phyloP scores from a whole-genome alignment of 2,113 vertebrate genomes.

The Tursiops truncatus region DNA sequence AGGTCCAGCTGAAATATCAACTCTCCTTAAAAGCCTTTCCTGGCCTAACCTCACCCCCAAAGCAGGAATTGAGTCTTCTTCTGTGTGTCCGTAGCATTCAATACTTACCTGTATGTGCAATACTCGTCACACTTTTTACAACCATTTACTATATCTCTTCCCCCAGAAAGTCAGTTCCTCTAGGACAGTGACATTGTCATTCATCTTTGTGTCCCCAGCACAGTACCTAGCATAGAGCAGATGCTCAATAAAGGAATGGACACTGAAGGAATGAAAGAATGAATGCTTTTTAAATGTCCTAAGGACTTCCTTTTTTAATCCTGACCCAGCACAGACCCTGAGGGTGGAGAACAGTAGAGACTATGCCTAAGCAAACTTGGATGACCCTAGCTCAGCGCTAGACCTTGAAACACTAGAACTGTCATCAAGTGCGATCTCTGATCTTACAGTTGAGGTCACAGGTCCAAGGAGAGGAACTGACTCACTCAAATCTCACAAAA shows the following conservation, averaged over 20 bases:
- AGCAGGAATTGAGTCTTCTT: background rate
- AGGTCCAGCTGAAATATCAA: background rate
- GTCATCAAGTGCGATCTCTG: background rate
- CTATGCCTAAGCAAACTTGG: background rate
- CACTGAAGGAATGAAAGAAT: background rate
- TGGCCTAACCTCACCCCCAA: background rate
- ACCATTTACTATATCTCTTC: too few species aligned
- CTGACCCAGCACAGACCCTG: background rate
- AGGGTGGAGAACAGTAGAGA: background rate
- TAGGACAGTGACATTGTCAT: background rate
- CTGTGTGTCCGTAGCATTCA: rapidly evolving
- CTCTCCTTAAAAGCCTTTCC: background rate
- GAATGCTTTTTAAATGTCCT: background rate
- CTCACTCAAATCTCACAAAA: background rate
- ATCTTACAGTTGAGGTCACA: background rate
- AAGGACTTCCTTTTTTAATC: background rate
- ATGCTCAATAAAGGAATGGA: background rate
- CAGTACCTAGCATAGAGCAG: background rate
- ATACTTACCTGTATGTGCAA: too few species aligned
- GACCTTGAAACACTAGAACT: background rate
- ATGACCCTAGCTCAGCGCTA: background rate
- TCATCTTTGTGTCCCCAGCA: background rate
- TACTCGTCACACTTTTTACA: background rate
- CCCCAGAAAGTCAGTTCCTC: background rate
- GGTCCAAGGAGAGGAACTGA: background rate